phyloP scores from a whole-genome alignment of 2,797 vertebrate genomes.

The Lutjanus campechanus region DNA sequence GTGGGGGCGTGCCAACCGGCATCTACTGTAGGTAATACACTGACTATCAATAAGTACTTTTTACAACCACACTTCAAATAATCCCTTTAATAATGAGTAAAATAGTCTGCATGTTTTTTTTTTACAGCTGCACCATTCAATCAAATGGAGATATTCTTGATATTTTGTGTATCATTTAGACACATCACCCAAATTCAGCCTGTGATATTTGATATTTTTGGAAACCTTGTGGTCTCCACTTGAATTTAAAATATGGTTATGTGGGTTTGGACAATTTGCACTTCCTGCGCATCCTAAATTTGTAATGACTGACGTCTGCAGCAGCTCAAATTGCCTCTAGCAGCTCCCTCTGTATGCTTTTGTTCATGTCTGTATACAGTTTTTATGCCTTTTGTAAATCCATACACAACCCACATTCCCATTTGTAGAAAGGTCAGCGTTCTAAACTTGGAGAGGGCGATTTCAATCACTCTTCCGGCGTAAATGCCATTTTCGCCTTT shows the following conservation, averaged over 20 bases:
- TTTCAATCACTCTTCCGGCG: slow-evolving; percentile 35
- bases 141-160: not conserved
- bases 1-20: too few relatives aligned
- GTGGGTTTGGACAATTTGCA: slow-evolving; percentile 5
- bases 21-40: too few relatives aligned
- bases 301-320: not conserved
- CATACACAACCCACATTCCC: slow-evolving; percentile 13
- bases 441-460: slow-evolving; percentile 26
- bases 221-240: not conserved
- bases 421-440: slow-evolving; percentile 37
- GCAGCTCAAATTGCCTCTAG: not conserved
- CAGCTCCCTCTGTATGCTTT: slow-evolving; percentile 4
- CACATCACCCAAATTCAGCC: not conserved
- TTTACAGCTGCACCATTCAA: not conserved
- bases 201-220: slow-evolving; percentile 2
- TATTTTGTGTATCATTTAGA: not conserved
- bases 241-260: not conserved
- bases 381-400: slow-evolving; percentile 22
- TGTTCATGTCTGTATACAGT: not conserved
- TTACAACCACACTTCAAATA: too few relatives aligned
- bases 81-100: not conserved
- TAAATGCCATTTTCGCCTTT: slow-evolving; percentile 24
- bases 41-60: too few relatives aligned
- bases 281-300: slow-evolving; percentile 20
- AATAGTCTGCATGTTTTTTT: not conserved